These are phyloP conservation scores for Papilio polytes DNA, from an alignment of 1,140 invertebrate species.

Conservation along the genomic window DNA sequence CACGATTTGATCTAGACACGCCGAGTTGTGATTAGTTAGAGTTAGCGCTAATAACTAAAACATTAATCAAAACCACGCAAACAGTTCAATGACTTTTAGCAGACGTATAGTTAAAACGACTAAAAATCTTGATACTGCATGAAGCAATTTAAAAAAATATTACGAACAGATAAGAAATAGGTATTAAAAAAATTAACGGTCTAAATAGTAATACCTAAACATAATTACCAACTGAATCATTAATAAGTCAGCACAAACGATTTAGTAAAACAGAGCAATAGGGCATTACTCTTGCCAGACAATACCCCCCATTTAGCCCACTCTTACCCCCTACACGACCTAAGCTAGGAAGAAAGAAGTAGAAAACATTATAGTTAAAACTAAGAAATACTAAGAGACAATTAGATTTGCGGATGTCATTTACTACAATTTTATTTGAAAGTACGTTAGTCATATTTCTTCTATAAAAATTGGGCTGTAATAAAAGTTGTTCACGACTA, in stretches of 20 bases:
- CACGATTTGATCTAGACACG: not conserved
- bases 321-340: not conserved
- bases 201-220: not conserved
- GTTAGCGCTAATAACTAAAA: conserved; percentile 4
- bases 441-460: not conserved
- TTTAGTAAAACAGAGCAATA: not conserved
- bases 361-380: not conserved
- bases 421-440: not conserved
- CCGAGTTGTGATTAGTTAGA: conserved; percentile 15
- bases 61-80: conserved; percentile 10
- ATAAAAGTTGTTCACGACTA: not conserved
- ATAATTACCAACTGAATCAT: not conserved
- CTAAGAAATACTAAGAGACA: no score
- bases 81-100: conserved; percentile 13
- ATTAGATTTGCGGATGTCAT: no score
- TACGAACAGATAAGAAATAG: not conserved
- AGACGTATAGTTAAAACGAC: not conserved
- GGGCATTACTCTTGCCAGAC: not conserved
- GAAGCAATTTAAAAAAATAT: not conserved
- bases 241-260: conserved; percentile 4
- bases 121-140: not conserved
- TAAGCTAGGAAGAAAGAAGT: not conserved
- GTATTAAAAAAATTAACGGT: not conserved
- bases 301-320: not conserved
- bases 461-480: not conserved